These are phyloP conservation scores for Poeciliopsis paucimaculata DNA, from an alignment of 2,797 vertebrate species.

Conservation along the genomic window DNA sequence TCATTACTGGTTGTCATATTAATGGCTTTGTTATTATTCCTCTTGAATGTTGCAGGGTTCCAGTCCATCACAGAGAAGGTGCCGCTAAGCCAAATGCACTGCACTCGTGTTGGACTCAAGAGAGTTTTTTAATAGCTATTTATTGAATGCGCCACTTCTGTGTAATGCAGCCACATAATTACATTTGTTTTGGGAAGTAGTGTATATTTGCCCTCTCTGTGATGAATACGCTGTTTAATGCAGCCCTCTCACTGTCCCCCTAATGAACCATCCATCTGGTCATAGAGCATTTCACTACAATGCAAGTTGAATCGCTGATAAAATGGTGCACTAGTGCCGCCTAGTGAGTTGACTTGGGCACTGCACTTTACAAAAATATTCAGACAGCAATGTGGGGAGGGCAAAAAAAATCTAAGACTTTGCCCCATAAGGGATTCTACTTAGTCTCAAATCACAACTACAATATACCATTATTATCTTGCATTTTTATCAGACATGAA, in stretches of 20 bases:
- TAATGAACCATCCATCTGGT: conserved; percentile 15
- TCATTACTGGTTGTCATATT: not conserved
- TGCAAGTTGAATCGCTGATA: not conserved
- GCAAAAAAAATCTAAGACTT: not conserved
- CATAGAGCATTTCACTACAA: conserved; percentile 10
- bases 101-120: not conserved
- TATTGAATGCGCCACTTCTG: conserved; percentile 5
- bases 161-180: conserved; percentile 17
- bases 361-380: conserved; percentile 2
- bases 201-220: conserved; percentile 34
- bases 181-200: conserved; percentile 15
- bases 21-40: not conserved
- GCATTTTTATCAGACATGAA: conserved; percentile 11
- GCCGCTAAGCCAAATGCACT: conserved; percentile 7
- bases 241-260: conserved; percentile 30
- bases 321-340: conserved; percentile 23
- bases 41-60: not conserved
- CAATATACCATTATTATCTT: not conserved
- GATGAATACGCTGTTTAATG: conserved; percentile 34
- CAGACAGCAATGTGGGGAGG: not conserved
- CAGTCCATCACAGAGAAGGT: not conserved
- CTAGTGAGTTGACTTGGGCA: conserved; percentile 45
- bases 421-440: not conserved
- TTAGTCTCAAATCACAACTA: not conserved
- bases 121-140: conserved; percentile 21